These are phyloP conservation scores for Epirrhoe tristata DNA, from an alignment of 2,888 invertebrate species.

Conservation along the genomic window DNA sequence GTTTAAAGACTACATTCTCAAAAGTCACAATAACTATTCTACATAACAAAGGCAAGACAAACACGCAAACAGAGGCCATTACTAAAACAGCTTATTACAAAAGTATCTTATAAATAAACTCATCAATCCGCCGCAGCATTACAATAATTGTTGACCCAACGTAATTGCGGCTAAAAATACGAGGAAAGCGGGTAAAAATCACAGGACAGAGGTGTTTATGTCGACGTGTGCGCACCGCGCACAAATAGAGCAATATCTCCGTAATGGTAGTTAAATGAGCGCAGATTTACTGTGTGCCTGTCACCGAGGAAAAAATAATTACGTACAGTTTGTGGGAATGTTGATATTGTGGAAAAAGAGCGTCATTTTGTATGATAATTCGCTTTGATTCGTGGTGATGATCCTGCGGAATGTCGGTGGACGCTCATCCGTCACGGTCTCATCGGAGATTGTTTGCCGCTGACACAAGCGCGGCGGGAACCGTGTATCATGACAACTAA, in stretches of 20 bases:
- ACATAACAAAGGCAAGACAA: conserved; percentile 26
- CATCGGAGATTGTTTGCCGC: conserved; percentile 35
- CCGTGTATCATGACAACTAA: conserved; percentile 37
- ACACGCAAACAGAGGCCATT: conserved; percentile 28
- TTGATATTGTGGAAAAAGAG: conserved; percentile 31
- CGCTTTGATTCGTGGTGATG: conserved; percentile 35
- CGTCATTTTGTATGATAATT: conserved; percentile 34
- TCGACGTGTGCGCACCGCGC: conserved; percentile 36
- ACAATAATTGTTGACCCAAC: conserved; percentile 43
- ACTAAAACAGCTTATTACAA: conserved; percentile 37
- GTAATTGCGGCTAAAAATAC: conserved; percentile 51
- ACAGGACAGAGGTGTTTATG: conserved; percentile 46
- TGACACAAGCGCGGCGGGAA: conserved; percentile 24
- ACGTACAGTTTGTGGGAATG: conserved; percentile 29
- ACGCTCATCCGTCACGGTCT: conserved; percentile 30
- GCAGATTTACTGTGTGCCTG: conserved; percentile 60
- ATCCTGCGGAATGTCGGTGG: conserved; percentile 29
- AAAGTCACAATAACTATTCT: conserved; percentile 24
- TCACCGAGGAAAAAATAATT: conserved; percentile 37
- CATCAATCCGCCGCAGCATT: conserved; percentile 43
- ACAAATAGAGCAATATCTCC: conserved; percentile 50
- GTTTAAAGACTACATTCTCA: conserved; percentile 14
- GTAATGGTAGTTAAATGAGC: conserved; percentile 69
- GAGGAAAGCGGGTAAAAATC: conserved; percentile 51
- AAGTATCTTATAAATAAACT: conserved; percentile 44